Evolutionary conservation across 2,888 invertebrate species (phyloP), one percentile per base, ranked within the genome.

Genomic region (Oxystoma pomonae): DNA sequence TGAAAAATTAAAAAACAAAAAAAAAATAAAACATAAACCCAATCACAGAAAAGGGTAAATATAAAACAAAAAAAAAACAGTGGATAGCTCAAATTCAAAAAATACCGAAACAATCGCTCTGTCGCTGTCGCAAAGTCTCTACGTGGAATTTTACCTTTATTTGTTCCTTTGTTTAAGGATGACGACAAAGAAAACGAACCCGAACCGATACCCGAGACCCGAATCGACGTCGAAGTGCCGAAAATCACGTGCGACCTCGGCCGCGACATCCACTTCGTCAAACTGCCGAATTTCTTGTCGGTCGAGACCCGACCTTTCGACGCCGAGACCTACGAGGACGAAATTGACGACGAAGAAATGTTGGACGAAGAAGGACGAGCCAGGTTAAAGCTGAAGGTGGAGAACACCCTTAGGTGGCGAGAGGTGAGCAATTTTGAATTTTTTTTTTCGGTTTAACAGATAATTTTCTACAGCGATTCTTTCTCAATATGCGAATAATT

Each of bases 241-340:
- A 91, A 95, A 81, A 97, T 98, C 65, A 89, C 89, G 72, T 94
- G 96, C 0, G 94, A 97, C 80, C 83, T 98, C 1, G 97, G 97
- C 59, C 89, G 89, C 69, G 95, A 96, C 75, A 86, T 97, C 73
- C 94, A 98, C 78, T 98, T 98, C 73, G 96, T 98, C 0, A 98
- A 98, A 78, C 81, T 99, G 64, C 99, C 99, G 1, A 99, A 99
- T 81, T 99, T 99, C 81, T 86, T 99, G 75, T 98, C 97, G 0
- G 96, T 99, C 52, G 98, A 98, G 79, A 97, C 97, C 0, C 84
- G 98, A 68, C 98, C 98, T 0, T 99, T 97, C 76, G 98, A 98
- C 77, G 89, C 90, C 0, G 90, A 89, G 66, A 94, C 94, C 0
- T 99, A 98, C 77, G 98, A 99, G 78, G 98, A 98, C 81, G 99